Evolutionary conservation across 2,888 invertebrate species (phyloP).

Genomic region (Onchidella celtica): DNA sequence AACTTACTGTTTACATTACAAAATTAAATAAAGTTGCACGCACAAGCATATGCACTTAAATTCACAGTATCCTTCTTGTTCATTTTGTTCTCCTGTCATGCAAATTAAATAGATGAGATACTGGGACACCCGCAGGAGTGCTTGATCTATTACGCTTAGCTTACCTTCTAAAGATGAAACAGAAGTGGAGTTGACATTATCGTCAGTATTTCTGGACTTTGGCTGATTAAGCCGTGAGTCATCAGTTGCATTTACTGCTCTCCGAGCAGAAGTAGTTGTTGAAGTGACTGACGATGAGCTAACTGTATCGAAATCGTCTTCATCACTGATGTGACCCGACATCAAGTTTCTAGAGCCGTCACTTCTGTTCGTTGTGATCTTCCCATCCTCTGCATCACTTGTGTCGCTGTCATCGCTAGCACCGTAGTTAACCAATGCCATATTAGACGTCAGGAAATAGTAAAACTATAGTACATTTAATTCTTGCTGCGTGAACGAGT

Average conservation of each 20-base stretch:
- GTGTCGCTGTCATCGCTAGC: slow-evolving; percentile 65
- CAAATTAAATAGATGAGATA: no score
- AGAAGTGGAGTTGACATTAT: slow-evolving; percentile 32
- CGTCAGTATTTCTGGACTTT: neutral
- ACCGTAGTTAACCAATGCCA: slow-evolving; percentile 72
- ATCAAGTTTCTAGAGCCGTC: neutral
- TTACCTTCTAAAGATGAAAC: slow-evolving; percentile 37
- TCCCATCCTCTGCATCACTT: slow-evolving; percentile 58
- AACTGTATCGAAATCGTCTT: slow-evolving; percentile 50
- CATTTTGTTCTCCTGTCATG: no score
- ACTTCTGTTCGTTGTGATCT: neutral
- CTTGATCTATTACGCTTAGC: no score
- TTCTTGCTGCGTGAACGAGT: no score
- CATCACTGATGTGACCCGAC: slow-evolving; percentile 54
- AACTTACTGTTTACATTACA: no score
- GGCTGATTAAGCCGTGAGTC: neutral
- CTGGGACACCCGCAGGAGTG: no score
- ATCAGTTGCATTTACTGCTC: neutral
- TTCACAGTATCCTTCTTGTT: no score
- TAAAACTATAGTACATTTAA: no score
- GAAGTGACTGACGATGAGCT: slow-evolving; percentile 16
- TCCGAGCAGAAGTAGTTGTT: neutral
- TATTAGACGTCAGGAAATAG: no score
- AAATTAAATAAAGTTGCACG: no score
- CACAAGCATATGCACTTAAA: no score